Percentiles rank a stretch among this genome's conserved stretches.
Evolutionary conservation across 2,888 invertebrate species (phyloP).

Genomic region (Aleiodes leptofemur): DNA sequence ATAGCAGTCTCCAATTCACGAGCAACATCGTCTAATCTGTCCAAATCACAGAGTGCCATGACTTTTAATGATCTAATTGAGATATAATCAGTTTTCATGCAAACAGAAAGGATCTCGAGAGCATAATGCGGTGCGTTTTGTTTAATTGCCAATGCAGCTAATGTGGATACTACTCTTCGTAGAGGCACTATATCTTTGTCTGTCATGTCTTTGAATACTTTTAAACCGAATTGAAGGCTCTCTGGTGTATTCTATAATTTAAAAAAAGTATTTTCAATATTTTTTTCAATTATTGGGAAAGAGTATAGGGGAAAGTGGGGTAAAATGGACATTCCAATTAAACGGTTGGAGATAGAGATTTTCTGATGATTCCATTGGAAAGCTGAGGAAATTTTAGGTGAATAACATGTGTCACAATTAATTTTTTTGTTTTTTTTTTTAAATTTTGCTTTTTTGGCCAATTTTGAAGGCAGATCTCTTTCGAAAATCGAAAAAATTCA

Average conservation of each 20-base stretch:
- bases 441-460: too few relatives aligned
- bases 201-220: conserved; percentile 80
- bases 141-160: conserved; percentile 82
- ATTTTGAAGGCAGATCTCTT: too few relatives aligned
- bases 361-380: too few relatives aligned
- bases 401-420: too few relatives aligned
- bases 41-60: conserved; percentile 79
- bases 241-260: conserved; percentile 79
- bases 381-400: too few relatives aligned
- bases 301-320: not conserved
- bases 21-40: conserved; percentile 81
- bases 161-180: conserved; percentile 80
- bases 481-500: too few relatives aligned
- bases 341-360: too few relatives aligned
- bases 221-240: conserved; percentile 80
- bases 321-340: too few relatives aligned
- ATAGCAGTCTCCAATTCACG: conserved; percentile 79
- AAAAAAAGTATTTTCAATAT: not conserved
- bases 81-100: conserved; percentile 80
- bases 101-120: conserved; percentile 80
- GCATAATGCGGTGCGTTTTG: conserved; percentile 83
- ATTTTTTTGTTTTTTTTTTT: too few relatives aligned
- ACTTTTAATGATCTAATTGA: conserved; percentile 84
- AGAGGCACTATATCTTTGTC: conserved; percentile 78
- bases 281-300: not conserved